Conservation (phyloP, 1,140 invertebrate genomes). For the Drosophila simulans region DNA sequence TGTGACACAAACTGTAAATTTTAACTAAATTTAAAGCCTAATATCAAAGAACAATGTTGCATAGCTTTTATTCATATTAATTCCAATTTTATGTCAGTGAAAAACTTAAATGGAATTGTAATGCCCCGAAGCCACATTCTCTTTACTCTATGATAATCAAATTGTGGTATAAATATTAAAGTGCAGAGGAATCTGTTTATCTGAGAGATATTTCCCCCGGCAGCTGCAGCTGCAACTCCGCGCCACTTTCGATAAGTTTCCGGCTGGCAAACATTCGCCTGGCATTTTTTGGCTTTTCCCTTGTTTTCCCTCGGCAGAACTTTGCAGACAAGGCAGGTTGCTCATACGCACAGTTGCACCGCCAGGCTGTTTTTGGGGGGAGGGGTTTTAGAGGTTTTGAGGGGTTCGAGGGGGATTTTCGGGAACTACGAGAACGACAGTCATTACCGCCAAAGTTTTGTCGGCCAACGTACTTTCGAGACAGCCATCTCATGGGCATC, state of each 20-base stretch:
- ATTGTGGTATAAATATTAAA: constrained; percentile 19
- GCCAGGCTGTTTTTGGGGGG: constrained; percentile 3
- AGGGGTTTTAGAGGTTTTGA: too few relatives aligned
- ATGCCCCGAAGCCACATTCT: not conserved
- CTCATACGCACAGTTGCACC: constrained; percentile 61
- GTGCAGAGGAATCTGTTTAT: constrained; percentile 40
- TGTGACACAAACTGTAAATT: not conserved
- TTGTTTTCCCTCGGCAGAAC: constrained; percentile 35
- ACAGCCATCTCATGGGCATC: constrained; percentile 83
- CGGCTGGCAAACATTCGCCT: constrained; percentile 35
- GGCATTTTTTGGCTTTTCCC: constrained; percentile 41
- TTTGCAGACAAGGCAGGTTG: constrained; percentile 47
- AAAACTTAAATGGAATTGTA: constrained; percentile 1
- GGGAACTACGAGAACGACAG: constrained; percentile 24
- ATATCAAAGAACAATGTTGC: not conserved
- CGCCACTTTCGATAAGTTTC: constrained; percentile 46
- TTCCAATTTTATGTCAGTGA: not conserved
- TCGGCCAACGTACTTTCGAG: constrained; percentile 74
- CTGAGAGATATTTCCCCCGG: constrained; percentile 16
- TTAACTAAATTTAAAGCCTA: not conserved
- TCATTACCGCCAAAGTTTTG: constrained; percentile 78
- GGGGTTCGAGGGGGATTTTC: not conserved
- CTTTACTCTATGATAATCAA: constrained; percentile 14
- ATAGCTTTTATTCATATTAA: too few relatives aligned
- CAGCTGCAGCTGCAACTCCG: constrained; percentile 19